Conservation (phyloP, 2,113 vertebrate genomes). For the Menidia beryllina region DNA sequence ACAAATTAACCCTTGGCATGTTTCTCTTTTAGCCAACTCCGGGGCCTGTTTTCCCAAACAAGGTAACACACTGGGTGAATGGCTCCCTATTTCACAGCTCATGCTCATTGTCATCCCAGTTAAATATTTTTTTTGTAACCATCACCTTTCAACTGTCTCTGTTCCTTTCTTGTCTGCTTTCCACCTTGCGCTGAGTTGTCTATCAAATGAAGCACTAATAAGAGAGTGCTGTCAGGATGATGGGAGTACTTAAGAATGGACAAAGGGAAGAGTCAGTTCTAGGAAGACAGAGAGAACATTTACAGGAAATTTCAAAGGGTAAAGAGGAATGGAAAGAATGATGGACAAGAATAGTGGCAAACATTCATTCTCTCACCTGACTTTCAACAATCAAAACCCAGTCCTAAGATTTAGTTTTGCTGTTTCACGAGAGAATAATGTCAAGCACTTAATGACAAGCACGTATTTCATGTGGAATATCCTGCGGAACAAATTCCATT, state of each 20-base stretch:
- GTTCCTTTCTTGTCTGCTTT: conserved; percentile 32
- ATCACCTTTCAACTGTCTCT: conserved; percentile 40
- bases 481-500: conserved; percentile 56
- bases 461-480: conserved; percentile 58
- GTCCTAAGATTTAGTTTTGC: conserved; percentile 23
- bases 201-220: conserved; percentile 53
- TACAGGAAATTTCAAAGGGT: conserved; percentile 25
- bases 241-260: conserved; percentile 43
- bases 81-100: conserved; percentile 46
- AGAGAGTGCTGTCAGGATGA: conserved; percentile 56
- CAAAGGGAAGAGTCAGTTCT: conserved; percentile 44
- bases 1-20: conserved; percentile 80
- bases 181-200: conserved; percentile 50
- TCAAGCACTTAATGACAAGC: conserved; percentile 59
- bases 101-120: conserved; percentile 47
- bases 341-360: conserved; percentile 21
- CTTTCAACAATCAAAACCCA: conserved; percentile 23
- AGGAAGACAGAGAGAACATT: conserved; percentile 45
- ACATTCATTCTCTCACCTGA: conserved; percentile 33
- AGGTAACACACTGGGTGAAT: conserved; percentile 77
- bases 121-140: conserved; percentile 42
- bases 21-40: conserved; percentile 82
- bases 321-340: conserved; percentile 20
- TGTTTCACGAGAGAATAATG: conserved; percentile 56
- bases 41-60: conserved; percentile 83